Evolutionary conservation across 2,888 invertebrate species (phyloP).

Genomic region (Mythimna vitellina): DNA sequence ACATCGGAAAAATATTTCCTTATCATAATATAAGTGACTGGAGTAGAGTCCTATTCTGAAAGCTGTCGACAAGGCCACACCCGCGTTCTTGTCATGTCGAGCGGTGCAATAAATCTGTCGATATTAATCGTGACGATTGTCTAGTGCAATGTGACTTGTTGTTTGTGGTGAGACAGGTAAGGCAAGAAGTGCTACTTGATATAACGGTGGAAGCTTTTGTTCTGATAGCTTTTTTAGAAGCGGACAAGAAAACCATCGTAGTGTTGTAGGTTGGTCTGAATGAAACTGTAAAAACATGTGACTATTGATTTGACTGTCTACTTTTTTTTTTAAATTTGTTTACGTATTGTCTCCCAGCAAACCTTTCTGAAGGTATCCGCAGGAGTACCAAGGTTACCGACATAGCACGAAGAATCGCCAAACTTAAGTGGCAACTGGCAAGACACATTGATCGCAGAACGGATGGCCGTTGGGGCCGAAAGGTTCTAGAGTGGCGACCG

Average conservation of each 20-base stretch:
- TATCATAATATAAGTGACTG: slow-evolving; percentile 50
- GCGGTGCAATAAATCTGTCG: slow-evolving; percentile 64
- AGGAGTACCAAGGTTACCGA: too few relatives aligned
- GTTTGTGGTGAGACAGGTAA: neutral
- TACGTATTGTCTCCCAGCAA: too few relatives aligned
- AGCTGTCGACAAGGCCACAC: slow-evolving; percentile 66
- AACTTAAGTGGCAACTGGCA: too few relatives aligned
- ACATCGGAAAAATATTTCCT: slow-evolving; percentile 58
- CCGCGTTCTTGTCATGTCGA: slow-evolving; percentile 69
- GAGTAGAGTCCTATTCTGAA: slow-evolving; percentile 50
- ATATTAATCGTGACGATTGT: slow-evolving; percentile 65
- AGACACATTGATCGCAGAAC: too few relatives aligned
- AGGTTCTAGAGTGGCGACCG: too few relatives aligned
- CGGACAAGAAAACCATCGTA: too few relatives aligned
- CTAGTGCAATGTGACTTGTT: slow-evolving; percentile 46
- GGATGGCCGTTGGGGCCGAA: too few relatives aligned
- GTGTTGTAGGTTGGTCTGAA: too few relatives aligned
- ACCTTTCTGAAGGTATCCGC: too few relatives aligned
- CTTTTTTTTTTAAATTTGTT: neutral
- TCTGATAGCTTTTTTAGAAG: neutral
- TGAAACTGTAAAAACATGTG: neutral
- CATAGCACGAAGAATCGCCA: too few relatives aligned
- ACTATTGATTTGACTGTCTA: neutral
- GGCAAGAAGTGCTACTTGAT: slow-evolving; percentile 19
- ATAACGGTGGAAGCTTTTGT: neutral